Base-by-base conservation (phyloP, 2,888 invertebrate species). In the Parnassius smintheus region DNA sequence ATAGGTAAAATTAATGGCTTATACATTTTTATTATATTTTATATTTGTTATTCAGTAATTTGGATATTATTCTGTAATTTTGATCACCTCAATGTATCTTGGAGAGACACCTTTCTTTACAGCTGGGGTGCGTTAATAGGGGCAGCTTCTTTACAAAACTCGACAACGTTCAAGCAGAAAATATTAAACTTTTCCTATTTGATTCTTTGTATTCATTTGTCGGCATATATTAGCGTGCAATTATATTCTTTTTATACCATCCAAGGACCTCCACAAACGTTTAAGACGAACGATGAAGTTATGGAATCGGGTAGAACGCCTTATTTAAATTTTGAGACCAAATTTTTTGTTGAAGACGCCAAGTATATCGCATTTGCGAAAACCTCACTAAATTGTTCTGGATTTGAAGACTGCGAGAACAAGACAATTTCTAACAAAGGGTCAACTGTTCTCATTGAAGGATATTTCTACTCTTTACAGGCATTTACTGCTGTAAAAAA, bases 241-340 rank as follows among this genome's bases (percentile, higher is more conserved):
- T 69, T 89, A 44, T 89, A 80, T 72, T 80, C 83, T 0, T 88
- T 83, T 61, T 73, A 87, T 1, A 88, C 90, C 0, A 81, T 91
- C 12, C 71, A 71, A 18, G 68, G 71, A 0, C 85, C 89, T 22
- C 85, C 89, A 3, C 68, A 75, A 4, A 68, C 72, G 9, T 77
- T 79, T 2, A 77, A 72, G 66, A 82, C 79, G 0, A 80, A 79
- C 10, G 75, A 78, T 0, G 86, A 83, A 0, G 48, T 89, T 0
- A 78, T 80, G 66, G 56, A 66, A 13, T 87, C 88, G 1, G 82
- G 81, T 0, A 73, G 74, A 65, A 72, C 56, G 0, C 69, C 78
- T 1, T 87, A 73, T 62, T 64, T 89, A 9, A 72, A 71, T 9
- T 35, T 68, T 0, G n/a, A 49, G 4, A 63, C 74, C 0, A 88